phyloP scores from a whole-genome alignment of 2,797 vertebrate genomes.

The Xiphorhynchus erythropygius region DNA sequence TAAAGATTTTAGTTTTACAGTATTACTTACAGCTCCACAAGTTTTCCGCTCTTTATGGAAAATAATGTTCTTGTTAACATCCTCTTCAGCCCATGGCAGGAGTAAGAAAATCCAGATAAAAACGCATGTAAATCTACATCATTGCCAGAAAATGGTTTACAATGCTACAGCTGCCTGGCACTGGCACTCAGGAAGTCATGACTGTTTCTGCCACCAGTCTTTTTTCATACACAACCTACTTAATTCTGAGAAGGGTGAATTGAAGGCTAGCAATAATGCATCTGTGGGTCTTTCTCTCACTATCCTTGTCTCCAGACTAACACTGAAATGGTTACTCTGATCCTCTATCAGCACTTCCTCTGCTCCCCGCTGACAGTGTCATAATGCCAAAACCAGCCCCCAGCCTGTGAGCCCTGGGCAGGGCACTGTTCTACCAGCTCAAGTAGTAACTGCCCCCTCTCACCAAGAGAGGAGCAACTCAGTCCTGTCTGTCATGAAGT shows the following conservation, averaged over 20 bases:
- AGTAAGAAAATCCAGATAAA: not conserved
- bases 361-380: not conserved
- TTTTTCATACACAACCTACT: not conserved
- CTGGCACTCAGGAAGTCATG: slow-evolving; percentile 11
- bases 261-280: not conserved
- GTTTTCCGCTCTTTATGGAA: not conserved
- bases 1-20: not conserved
- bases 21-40: not conserved
- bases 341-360: slow-evolving; percentile 16
- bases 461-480: not conserved
- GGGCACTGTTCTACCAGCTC: not conserved
- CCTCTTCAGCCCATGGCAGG: not conserved
- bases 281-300: not conserved
- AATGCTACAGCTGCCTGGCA: not conserved
- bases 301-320: not conserved
- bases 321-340: not conserved
- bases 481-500: fast-evolving
- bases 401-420: not conserved
- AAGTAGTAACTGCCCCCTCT: not conserved
- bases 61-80: not conserved
- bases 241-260: not conserved
- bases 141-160: not conserved
- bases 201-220: not conserved
- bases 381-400: not conserved
- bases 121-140: not conserved